These are phyloP conservation scores for Eretmocerus hayati DNA, from an alignment of 2,888 invertebrate species.

Conservation along the genomic window DNA sequence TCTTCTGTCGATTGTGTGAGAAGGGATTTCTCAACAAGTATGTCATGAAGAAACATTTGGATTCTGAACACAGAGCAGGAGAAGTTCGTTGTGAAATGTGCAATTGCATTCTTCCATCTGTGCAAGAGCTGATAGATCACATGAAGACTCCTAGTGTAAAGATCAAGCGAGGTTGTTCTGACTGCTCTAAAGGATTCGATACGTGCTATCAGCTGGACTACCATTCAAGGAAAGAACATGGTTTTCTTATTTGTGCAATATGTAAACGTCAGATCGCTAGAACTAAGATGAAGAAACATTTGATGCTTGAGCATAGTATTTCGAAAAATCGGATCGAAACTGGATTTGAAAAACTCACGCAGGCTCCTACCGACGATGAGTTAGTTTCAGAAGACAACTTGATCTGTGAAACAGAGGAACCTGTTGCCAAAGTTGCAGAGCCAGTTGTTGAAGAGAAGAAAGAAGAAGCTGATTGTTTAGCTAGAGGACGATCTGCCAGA, in stretches of 20 bases:
- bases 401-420: slow-evolving; percentile 7
- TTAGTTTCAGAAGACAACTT: slow-evolving; percentile 4
- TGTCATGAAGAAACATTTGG: slow-evolving; percentile 35
- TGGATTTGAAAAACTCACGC: slow-evolving; percentile 16
- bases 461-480: slow-evolving; percentile 11
- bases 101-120: slow-evolving; percentile 19
- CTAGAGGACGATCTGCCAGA: slow-evolving; percentile 18
- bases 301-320: slow-evolving; percentile 28
- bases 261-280: slow-evolving; percentile 23
- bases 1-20: slow-evolving; percentile 35
- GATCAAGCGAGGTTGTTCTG: slow-evolving; percentile 23
- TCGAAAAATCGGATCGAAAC: slow-evolving; percentile 25
- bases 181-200: slow-evolving; percentile 24
- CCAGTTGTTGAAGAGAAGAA: slow-evolving; percentile 17
- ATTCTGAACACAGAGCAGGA: slow-evolving; percentile 28
- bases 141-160: slow-evolving; percentile 18
- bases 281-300: slow-evolving; percentile 22
- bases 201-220: slow-evolving; percentile 24
- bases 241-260: slow-evolving; percentile 22
- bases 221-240: slow-evolving; percentile 27
- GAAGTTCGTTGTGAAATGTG: slow-evolving; percentile 28
- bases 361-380: slow-evolving; percentile 15
- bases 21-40: slow-evolving; percentile 33
- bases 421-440: slow-evolving; percentile 10
- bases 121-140: slow-evolving; percentile 25